Base-by-base conservation (phyloP, 2,113 vertebrate species). In the Channa argus region DNA sequence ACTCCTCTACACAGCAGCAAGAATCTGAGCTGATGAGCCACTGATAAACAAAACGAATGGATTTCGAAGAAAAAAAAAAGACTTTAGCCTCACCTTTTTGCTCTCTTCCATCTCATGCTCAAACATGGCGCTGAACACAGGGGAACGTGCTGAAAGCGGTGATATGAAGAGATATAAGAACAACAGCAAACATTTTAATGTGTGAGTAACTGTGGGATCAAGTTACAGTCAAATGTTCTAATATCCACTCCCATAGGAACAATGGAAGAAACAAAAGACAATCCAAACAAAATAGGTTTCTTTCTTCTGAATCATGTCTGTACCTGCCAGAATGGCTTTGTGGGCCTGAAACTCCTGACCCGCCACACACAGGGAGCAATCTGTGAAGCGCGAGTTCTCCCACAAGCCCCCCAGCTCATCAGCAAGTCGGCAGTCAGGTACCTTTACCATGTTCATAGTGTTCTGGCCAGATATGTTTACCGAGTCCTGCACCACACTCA, bases 81-180 rank as follows among this genome's bases (percentile, higher is more conserved):
- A 63, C 38, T 41, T 73, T 37, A 67, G 60, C 72, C 95, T 90
- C 88, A 98, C 97, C 96, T 99, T 99, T 93, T 99, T 98, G 91
- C 98, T 99, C 85, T 99, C 97, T 51, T 99, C 97, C 98, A 99
- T 99, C 92, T 98, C 97, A 9, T 99, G 98, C 89, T 99, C 97
- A 92, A 99, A 99, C 98, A 99, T 99, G 91, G 97, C 97, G 37
- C 97, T 99, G 92, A 99, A 99, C 39, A 99, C 98, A 0, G 98
- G 98, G 6, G 98, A 99, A 6, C 97, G 96, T 0, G 98, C 98
- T 99, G 91, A 49, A 77, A 83, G 38, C 39, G 66, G 58, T 4
- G 55, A 66, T 12, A 49, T 13, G n/a, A 15, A 73, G 7, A 52
- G 34, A 71, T 8, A 45, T 52, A 38, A 60, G 8, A 2, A 47